Evolutionary conservation across 2,888 invertebrate genomes (phyloP), one percentile per base, ranked within the genome.

Genomic region (Drosophila koepferae): DNA sequence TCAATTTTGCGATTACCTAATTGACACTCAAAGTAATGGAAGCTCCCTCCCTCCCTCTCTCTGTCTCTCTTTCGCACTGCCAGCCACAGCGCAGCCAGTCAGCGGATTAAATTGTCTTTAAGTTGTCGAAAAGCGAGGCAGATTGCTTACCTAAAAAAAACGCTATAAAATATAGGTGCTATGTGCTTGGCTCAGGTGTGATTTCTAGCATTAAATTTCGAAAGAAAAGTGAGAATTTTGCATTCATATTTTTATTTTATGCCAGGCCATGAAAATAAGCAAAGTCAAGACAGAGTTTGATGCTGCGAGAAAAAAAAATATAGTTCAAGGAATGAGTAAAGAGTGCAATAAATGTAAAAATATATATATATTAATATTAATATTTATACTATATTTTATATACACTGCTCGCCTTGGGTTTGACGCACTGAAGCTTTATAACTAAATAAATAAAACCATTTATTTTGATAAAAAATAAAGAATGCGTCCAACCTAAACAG

Each of bases 11-110:
- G 88, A 88, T 90, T 88, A 80, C 83, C 80, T 86, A 87, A 86
- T 88, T 86, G 89, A 88, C 89, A 86, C 89, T 86, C 81, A 77
- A 86, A 79, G 84, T 79, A 88, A 86, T 86, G 89, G 80, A 83
- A 82, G 71, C 58, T 56, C 31, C 14, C 70, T 61, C 43, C 53
- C 16, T 8, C 16, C 3, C 40, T n/a, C 10, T 10, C 36, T 36
- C 36, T 4, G 12, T 12, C 4, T 2, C 36, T 36, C 10, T 1
- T 12, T 12, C 4, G 10, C 3, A 2, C 65, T 38, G 54, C 38
- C 70, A n/a, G 34, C 34, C 34, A 9, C 34, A 34, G 9, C 9
- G 41, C 10, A 8, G 41, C 10, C 43, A 54, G 34, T 2, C 34
- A 14, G n/a, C 36, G 38, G 49, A 49, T 59, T 49, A 49, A 60